Base-by-base conservation (phyloP, 2,113 vertebrate species). In the Microcebus tavaratra region DNA sequence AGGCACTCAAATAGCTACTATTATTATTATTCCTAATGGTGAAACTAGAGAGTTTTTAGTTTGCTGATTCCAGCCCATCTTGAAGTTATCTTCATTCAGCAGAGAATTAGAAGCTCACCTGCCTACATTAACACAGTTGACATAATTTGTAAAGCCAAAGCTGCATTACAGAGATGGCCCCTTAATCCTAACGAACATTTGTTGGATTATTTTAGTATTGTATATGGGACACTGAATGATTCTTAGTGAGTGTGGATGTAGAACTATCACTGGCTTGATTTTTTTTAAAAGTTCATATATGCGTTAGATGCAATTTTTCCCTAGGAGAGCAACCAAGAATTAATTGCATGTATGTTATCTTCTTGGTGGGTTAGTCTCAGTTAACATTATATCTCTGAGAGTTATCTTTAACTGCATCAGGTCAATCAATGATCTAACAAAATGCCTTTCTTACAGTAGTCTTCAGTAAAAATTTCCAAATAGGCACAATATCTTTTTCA, bases 121-220 rank as follows among this genome's bases (percentile, higher is more conserved):
- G 9, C 81, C 36, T 80, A 42, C 14, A 34, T 59, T 21, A 68
- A 79, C 68, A 61, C 27, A 73, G 21, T 45, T 14, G 55, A 39
- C 7, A 88, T 25, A 93, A 48, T 36, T 48, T 84, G 31, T 80
- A 83, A 91, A 90, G n/a, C 25, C 78, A 95, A 23, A 68, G 42
- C 57, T 78, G 9, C 21, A 7, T 0, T 53, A 53, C 6, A 78
- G 57, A 61, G 57, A 23, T 27, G 36, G 39, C 29, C 76, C 31
- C 42, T 75, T 88, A 83, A 79, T 68, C 63, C 82, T 88, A 39
- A 36, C 20, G 6, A 23, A 39, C 25, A 23, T 55, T 82, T 79
- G 29, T 31, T 94, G 70, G 17, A 63, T 67, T 90, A 55, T 75
- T 95, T 87, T 81, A 90, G 42, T 34, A 79, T 92, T 90, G 57